A percentile compares a stretch with the other conserved stretches of the same genome.
These are phyloP conservation scores for Lepidonotus clava DNA, from an alignment of 2,888 invertebrate genomes.

Conservation along the genomic window DNA sequence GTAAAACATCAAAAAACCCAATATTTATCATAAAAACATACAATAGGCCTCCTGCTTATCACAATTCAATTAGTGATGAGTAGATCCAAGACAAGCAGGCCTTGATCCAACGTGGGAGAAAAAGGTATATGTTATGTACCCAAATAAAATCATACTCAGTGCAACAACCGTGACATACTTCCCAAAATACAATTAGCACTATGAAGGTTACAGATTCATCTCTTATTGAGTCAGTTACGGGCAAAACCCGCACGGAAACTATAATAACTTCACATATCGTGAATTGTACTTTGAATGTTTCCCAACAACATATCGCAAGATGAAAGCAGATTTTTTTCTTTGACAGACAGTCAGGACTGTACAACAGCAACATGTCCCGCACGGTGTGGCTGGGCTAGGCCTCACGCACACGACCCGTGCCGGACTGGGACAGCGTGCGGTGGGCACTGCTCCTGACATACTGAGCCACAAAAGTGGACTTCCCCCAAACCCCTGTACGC, in stretches of 20 bases:
- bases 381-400: neutral
- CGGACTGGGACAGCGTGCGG: neutral
- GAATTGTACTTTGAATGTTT: too few relatives aligned
- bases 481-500: neutral
- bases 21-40: too few relatives aligned
- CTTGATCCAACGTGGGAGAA: neutral
- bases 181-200: neutral
- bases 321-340: constrained; percentile 10
- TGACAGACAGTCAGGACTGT: constrained; percentile 34
- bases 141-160: neutral
- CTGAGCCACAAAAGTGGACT: neutral
- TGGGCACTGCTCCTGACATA: neutral
- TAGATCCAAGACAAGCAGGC: neutral
- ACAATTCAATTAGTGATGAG: neutral
- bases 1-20: constrained; percentile 34
- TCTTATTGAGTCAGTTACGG: neutral
- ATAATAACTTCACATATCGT: too few relatives aligned
- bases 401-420: neutral
- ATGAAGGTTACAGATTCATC: neutral
- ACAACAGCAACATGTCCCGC: constrained; percentile 21
- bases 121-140: neutral
- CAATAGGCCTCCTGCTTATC: neutral
- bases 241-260: neutral
- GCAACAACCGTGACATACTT: neutral
- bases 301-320: constrained; percentile 19